Evolutionary conservation across 2,888 invertebrate genomes (phyloP), one percentile per base, ranked within the genome.

Genomic region (Rhogogaster chlorosoma): DNA sequence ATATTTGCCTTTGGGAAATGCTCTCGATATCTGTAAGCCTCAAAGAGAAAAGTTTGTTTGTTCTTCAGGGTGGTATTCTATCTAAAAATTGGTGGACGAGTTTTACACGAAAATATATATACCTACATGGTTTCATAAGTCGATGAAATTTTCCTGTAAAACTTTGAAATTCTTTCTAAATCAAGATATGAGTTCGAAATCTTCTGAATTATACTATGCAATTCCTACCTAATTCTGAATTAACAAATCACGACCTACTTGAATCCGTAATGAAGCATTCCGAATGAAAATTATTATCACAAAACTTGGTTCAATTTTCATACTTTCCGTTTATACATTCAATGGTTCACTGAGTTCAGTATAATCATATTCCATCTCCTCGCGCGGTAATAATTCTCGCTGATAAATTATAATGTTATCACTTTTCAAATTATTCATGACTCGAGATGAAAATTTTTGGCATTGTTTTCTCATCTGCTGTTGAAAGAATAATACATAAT

Each of bases 371-470:
- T 15, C 67, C 67, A 29, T 32, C 15, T 67, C 29, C 67, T 18
- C n/a, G n/a, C 0, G 67, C 12, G 32, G 32, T 67, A 18, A 67
- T 67, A 67, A 67, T 67, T 67, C 67, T 32, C 26, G 67, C 36
- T 36, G 70, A 71, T 26, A 38, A 71, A 71, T 71, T 32, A 71
- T 71, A n/a, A 71, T 26, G 3, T 61, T 29, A 71, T 38, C n/a
- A 71, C 29, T 71, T 71, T 38, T 71, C 9, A 36, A 71, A 15
- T 71, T 71, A 38, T 38, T 71, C 36, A 71, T 29, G 7, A 32
- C 70, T n/a, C 18, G 15, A 26, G 38, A 71, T 15, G 26, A 32
- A 67, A 67, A 67, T 32, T 67, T 67, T 15, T 67, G 26, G 29
- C 12, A 67, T 18, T 32, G 32, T 9, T 32, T 67, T 67, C 67